Conservation (phyloP, 2,797 vertebrate genomes). For the Pangasius larnaudii region DNA sequence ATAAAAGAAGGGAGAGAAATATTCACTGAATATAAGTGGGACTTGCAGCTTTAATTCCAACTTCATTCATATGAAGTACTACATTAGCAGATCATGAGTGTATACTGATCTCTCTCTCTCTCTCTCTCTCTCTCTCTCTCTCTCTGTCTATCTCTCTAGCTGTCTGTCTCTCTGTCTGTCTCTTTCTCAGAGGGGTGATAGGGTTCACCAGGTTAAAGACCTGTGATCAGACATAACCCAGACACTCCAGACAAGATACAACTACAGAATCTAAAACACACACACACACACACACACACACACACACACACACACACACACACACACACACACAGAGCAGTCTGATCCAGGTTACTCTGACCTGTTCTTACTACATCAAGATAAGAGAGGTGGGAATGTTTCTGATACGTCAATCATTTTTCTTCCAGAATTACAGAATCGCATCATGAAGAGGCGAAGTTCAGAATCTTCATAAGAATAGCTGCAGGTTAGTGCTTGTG, state of each 20-base stretch:
- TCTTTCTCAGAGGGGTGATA: not conserved
- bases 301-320: slow-evolving; percentile 6
- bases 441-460: not conserved
- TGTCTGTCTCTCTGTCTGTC: not conserved
- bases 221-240: slow-evolving; percentile 18
- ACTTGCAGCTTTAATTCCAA: not conserved
- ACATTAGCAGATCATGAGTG: not conserved
- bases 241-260: not conserved
- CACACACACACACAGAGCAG: not conserved
- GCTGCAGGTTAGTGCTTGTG: not conserved
- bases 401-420: not conserved
- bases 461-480: not conserved
- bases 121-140: not conserved
- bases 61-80: not conserved
- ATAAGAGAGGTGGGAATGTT: not conserved
- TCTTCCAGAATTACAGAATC: slow-evolving; percentile 5
- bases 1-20: not conserved
- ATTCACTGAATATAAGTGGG: not conserved
- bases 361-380: not conserved
- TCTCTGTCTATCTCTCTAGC: not conserved
- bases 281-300: slow-evolving; percentile 11
- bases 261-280: not conserved
- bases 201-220: slow-evolving; percentile 5
- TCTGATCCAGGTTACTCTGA: not conserved
- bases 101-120: not conserved